Evolutionary conservation across 2,888 invertebrate genomes (phyloP).

Genomic region (Pogonocherus hispidulus): DNA sequence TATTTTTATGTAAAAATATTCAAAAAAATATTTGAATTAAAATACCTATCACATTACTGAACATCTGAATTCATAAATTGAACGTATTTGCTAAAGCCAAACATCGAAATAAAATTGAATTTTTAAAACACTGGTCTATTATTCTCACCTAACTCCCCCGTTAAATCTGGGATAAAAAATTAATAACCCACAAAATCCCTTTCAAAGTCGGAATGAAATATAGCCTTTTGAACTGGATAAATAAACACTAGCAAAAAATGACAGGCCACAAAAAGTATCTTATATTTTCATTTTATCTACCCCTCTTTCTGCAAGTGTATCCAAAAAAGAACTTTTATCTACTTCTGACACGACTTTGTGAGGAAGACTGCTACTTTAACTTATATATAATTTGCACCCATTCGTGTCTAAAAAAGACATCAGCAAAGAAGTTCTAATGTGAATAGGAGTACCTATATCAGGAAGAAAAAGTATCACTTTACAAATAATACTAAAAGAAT

Average conservation of each 20-base stretch:
- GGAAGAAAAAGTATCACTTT: background rate
- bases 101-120: no score
- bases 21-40: no score
- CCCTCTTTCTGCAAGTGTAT: constrained; percentile 28
- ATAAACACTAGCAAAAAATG: constrained; percentile 23
- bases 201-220: constrained; percentile 31
- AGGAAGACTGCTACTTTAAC: background rate
- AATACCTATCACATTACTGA: no score
- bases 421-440: constrained; percentile 4
- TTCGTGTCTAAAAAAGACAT: background rate
- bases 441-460: background rate
- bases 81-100: no score
- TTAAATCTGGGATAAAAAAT: constrained; percentile 22
- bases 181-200: constrained; percentile 28
- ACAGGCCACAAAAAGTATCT: constrained; percentile 17
- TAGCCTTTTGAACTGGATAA: constrained; percentile 13
- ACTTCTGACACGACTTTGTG: constrained; percentile 12
- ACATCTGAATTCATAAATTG: no score
- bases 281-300: constrained; percentile 31
- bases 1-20: no score
- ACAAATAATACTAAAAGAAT: background rate
- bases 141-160: constrained; percentile 2
- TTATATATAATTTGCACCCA: background rate
- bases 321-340: constrained; percentile 22
- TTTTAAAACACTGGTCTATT: constrained; percentile 1